Conservation (phyloP, 2,797 vertebrate species). For the Gorsachius magnificus region DNA sequence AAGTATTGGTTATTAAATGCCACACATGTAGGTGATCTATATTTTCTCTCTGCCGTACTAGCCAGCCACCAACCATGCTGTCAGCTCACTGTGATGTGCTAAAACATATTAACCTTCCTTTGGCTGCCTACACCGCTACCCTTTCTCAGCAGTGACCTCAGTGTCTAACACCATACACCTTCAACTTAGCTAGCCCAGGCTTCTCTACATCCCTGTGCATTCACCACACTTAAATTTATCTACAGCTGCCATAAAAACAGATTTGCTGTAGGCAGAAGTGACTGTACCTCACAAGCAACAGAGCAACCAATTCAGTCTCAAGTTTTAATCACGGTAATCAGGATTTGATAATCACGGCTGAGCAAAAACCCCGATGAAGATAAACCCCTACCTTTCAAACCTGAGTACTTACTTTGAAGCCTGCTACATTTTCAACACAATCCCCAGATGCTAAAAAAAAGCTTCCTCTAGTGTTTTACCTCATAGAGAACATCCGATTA, state of each 20-base stretch:
- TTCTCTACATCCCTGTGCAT: not conserved
- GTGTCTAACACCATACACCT: not conserved
- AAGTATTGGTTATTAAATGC: slow-evolving; percentile 82
- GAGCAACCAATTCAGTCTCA: not conserved
- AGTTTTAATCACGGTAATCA: not conserved
- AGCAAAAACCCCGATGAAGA: not conserved
- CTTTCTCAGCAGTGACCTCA: not conserved
- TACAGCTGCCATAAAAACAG: not conserved
- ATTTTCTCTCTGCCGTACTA: slow-evolving; percentile 42
- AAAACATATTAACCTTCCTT: slow-evolving; percentile 51
- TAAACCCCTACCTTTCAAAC: not conserved
- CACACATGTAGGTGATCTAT: slow-evolving; percentile 74
- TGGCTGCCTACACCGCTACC: not conserved
- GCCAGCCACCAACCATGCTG: slow-evolving; percentile 62
- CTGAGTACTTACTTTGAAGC: not conserved
- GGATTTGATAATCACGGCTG: not conserved
- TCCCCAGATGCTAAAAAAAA: not conserved
- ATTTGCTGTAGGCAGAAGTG: not conserved
- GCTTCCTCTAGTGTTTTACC: not conserved
- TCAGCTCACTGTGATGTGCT: slow-evolving; percentile 75
- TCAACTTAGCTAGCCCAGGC: not conserved
- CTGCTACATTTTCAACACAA: not conserved
- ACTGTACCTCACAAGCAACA: not conserved
- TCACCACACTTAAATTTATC: not conserved
- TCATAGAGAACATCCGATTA: not conserved